These are phyloP conservation scores for Zosterops borbonicus DNA, from an alignment of 2,113 vertebrate genomes.

Conservation along the genomic window DNA sequence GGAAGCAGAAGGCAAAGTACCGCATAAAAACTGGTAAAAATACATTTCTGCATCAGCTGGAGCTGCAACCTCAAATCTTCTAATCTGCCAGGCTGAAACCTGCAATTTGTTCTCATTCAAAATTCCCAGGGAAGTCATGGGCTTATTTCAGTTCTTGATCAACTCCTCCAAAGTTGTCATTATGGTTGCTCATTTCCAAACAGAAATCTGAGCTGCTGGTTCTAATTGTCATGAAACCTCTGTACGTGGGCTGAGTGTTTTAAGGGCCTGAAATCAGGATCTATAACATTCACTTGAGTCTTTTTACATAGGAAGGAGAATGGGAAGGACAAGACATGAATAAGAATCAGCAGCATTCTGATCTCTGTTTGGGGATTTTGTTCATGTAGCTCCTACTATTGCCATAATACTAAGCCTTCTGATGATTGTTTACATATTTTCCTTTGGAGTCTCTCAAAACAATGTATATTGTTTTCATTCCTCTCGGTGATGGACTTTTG, in stretches of 20 bases:
- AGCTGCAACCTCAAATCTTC: not conserved
- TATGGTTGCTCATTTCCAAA: not conserved
- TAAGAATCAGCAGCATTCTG: not conserved
- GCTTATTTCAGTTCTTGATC: not conserved
- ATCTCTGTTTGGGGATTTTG: not conserved
- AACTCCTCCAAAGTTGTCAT: not conserved
- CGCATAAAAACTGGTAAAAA: not conserved
- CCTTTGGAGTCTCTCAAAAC: no score
- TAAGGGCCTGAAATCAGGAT: not conserved
- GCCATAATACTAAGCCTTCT: no score
- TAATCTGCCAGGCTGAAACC: not conserved
- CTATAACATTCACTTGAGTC: rapidly evolving
- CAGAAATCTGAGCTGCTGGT: not conserved
- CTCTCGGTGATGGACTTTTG: no score
- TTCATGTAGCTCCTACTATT: not conserved
- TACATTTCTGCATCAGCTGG: not conserved
- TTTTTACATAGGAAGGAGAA: not conserved
- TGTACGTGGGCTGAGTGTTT: not conserved
- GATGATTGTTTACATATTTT: no score
- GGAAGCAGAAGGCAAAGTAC: not conserved
- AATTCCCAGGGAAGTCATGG: not conserved
- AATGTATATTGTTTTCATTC: no score
- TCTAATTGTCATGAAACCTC: not conserved
- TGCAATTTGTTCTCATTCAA: not conserved
- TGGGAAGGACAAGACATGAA: not conserved